Percentiles rank a stretch among this genome's conserved stretches.
These are phyloP conservation scores for Hemithea aestivaria DNA, from an alignment of 2,888 invertebrate species.

Conservation along the genomic window DNA sequence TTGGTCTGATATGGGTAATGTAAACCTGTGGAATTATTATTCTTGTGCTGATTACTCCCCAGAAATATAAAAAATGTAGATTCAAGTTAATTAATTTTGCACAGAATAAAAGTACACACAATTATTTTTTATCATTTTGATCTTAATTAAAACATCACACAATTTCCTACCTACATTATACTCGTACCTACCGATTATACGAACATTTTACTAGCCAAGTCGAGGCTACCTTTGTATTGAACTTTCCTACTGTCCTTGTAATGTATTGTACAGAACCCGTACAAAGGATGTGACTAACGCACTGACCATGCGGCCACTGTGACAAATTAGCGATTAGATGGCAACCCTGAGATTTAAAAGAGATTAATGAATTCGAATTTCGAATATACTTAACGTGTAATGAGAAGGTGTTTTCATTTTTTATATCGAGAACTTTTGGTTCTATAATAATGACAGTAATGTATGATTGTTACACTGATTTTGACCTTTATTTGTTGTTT, in stretches of 20 bases:
- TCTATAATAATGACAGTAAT: not conserved
- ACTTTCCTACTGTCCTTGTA: conserved; percentile 10
- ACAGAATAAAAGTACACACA: too few species aligned
- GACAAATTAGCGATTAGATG: conserved; percentile 60
- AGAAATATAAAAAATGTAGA: too few species aligned
- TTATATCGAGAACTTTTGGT: conserved; percentile 13
- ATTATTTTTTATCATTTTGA: too few species aligned
- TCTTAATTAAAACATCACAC: too few species aligned
- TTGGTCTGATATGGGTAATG: too few species aligned
- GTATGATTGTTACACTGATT: not conserved
- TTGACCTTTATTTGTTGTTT: not conserved
- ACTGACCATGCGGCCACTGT: conserved; percentile 35
- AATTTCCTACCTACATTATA: too few species aligned
- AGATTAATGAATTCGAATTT: conserved; percentile 22
- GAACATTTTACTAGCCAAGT: too few species aligned
- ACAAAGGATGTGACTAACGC: conserved; percentile 53
- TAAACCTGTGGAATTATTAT: too few species aligned
- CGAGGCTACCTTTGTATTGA: not conserved
- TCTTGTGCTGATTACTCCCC: too few species aligned
- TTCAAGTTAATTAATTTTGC: too few species aligned
- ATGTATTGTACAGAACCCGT: conserved; percentile 8
- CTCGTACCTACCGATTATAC: too few species aligned
- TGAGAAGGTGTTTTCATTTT: conserved; percentile 28
- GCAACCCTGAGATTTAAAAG: conserved; percentile 22
- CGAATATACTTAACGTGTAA: conserved; percentile 14